Evolutionary conservation across 2,888 invertebrate genomes (phyloP), one percentile per base, ranked within the genome.

Genomic region (Lamellibrachia satsuma): DNA sequence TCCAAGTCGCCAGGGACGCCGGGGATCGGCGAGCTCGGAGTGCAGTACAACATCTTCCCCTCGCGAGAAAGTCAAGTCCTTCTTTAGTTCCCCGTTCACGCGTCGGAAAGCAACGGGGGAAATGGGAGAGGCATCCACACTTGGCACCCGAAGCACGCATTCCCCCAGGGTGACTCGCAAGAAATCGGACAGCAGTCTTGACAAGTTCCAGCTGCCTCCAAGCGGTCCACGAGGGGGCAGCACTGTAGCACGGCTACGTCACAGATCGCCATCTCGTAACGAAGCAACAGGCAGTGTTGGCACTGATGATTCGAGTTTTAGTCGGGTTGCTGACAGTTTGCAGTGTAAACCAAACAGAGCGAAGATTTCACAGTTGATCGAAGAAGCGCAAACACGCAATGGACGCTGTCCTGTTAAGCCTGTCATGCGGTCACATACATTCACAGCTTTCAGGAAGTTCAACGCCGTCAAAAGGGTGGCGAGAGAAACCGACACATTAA

Each of bases 11-110:
- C 75, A 75, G 3, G 75, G 75, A 15, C 75, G 75, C 15, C 75
- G 75, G 75, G 75, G 75, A 2, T 75, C 75, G 4, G 75, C 75
- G 6, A 75, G 75, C n/a, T 75, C 75, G 22, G 75, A 75, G 75
- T 75, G 75, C 75, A 75, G 75, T 22, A 75, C 22, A 22, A 75
- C 75, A 6, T 75, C 75, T 75, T 75, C 75, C 22, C 75, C 75
- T 22, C 75, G 75, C 75, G 75, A 75, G 75, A 75, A 75, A n/a
- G 75, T 75, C 75, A 75, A 75, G 75, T 75, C 75, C 75, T 75
- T 75, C 75, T 75, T 75, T 75, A 15, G 15, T 75, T 75, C 75
- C 22, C 75, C 75, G 22, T 75, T 75, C 75, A 75, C 75, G 0
- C 75, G 75, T 75, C 75, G 75, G 22, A 75, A 75, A 2, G 15